Percentiles rank a stretch among this genome's conserved stretches.
phyloP scores from a whole-genome alignment of 1,140 invertebrate species.

The Melipona quadrifasciata region DNA sequence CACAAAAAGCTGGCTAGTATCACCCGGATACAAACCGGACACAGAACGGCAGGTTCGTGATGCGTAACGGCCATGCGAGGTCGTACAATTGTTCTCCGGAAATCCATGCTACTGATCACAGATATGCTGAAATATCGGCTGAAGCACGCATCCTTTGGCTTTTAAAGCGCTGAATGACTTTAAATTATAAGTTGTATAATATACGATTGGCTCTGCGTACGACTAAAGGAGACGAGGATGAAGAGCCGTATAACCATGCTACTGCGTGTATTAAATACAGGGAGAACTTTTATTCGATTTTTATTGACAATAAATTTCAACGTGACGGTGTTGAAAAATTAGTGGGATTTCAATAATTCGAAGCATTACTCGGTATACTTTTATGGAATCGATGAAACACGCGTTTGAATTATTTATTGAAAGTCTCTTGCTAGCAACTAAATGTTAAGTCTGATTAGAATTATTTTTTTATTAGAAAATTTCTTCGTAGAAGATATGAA shows the following conservation, averaged over 20 bases:
- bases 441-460: too few species aligned
- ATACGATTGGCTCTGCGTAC: not conserved
- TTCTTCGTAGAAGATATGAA: too few species aligned
- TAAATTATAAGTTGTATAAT: conserved; percentile 43
- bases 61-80: conserved; percentile 58
- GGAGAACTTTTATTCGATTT: not conserved
- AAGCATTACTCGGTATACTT: too few species aligned
- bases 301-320: not conserved
- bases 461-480: too few species aligned
- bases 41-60: conserved; percentile 54
- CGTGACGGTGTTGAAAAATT: too few species aligned
- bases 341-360: too few species aligned
- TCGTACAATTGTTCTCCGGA: conserved; percentile 57
- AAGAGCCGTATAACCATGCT: not conserved
- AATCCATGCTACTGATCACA: conserved; percentile 55
- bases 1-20: conserved; percentile 46
- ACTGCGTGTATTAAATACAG: not conserved
- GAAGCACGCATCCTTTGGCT: conserved; percentile 40
- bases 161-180: conserved; percentile 26
- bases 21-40: conserved; percentile 54
- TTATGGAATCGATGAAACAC: too few species aligned
- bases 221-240: not conserved
- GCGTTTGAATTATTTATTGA: too few species aligned
- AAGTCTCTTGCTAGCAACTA: too few species aligned
- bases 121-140: conserved; percentile 48